Percentiles rank a stretch among this genome's conserved stretches.
Conservation (phyloP, 2,113 vertebrate genomes). For the Neodontobutis hainanensis region DNA sequence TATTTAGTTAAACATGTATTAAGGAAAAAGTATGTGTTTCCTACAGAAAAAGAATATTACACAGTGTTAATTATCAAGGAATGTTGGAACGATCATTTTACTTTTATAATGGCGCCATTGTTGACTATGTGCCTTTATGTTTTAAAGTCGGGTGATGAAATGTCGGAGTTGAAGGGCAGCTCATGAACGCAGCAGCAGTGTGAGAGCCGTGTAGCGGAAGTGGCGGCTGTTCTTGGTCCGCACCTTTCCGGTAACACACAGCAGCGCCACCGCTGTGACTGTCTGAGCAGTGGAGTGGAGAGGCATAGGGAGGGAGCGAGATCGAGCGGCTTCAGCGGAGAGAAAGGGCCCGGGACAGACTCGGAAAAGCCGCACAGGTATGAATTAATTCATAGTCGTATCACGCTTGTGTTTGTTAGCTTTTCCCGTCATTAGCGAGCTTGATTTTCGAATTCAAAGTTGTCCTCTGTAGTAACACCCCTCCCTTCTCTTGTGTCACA, state of each 20-base stretch:
- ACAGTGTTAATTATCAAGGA: background rate
- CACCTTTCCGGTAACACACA: slow-evolving; percentile 85
- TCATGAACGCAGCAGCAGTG: slow-evolving; percentile 45
- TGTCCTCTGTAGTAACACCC: slow-evolving; percentile 76
- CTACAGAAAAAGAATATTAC: no score
- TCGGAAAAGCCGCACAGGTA: slow-evolving; percentile 59
- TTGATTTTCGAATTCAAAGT: slow-evolving; percentile 69
- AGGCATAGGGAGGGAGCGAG: slow-evolving; percentile 40
- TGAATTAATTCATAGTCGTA: slow-evolving; percentile 37
- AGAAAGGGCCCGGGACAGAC: slow-evolving; percentile 65
- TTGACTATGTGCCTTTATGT: no score
- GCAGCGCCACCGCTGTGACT: slow-evolving; percentile 68
- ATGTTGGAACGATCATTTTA: background rate
- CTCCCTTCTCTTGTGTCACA: slow-evolving; percentile 83
- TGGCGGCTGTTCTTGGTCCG: slow-evolving; percentile 81
- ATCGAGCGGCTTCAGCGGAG: slow-evolving; percentile 65
- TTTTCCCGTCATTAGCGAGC: background rate
- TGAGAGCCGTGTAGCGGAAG: slow-evolving; percentile 77
- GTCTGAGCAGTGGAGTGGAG: slow-evolving; percentile 58
- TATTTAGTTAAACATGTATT: no score
- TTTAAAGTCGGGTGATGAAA: background rate
- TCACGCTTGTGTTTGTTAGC: background rate
- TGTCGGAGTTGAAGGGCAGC: slow-evolving; percentile 11
- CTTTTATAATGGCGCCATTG: background rate
- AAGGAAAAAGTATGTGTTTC: no score